Conservation (phyloP, 1,140 invertebrate species). For the Physella acuta region DNA sequence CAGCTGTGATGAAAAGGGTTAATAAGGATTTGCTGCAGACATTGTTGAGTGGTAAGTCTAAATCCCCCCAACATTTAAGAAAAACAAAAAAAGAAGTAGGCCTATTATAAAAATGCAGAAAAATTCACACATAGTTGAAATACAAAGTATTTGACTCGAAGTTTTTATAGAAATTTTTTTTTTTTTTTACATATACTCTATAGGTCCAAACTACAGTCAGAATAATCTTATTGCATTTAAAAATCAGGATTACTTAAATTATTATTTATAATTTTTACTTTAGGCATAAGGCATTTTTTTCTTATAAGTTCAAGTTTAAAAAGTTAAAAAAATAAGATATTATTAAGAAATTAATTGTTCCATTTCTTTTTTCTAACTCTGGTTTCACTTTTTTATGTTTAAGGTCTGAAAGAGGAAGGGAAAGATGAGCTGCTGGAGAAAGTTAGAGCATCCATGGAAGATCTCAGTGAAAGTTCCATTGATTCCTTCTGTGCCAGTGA, state of each 20-base stretch:
- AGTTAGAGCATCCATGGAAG: conserved; percentile 26
- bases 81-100: too few species aligned
- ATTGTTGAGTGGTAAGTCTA: conserved; percentile 10
- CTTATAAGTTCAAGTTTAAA: too few species aligned
- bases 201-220: too few species aligned
- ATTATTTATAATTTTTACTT: background rate
- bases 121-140: too few species aligned
- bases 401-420: conserved; percentile 15
- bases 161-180: too few species aligned
- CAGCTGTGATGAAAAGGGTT: conserved; percentile 22
- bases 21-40: conserved; percentile 25
- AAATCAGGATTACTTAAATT: background rate
- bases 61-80: too few species aligned
- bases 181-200: too few species aligned
- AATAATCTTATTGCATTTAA: too few species aligned
- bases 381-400: background rate
- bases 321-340: too few species aligned
- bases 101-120: too few species aligned
- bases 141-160: too few species aligned
- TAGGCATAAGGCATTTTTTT: background rate
- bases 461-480: conserved; percentile 29
- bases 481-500: conserved; percentile 18
- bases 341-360: too few species aligned
- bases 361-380: background rate
- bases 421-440: conserved; percentile 12